Conservation (phyloP, 2,888 invertebrate species). For the Ashinkailepas kermadecensis region DNA sequence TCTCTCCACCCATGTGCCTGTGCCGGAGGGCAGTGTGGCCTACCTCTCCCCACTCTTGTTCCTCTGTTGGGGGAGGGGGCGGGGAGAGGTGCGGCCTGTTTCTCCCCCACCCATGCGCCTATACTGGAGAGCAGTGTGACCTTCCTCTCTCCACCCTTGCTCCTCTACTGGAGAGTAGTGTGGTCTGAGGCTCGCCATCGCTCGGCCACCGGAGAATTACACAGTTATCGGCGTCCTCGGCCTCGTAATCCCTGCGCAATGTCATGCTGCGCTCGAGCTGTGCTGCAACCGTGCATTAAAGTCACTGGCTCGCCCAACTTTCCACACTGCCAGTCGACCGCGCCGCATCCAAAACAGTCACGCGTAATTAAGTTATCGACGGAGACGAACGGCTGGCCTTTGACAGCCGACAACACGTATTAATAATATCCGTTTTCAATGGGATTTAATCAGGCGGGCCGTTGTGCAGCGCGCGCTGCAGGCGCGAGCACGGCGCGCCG, state of each 20-base stretch:
- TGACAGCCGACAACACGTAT: background rate
- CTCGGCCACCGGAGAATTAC: too few relatives aligned
- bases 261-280: background rate
- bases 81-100: too few relatives aligned
- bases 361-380: conserved; percentile 4
- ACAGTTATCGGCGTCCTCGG: background rate
- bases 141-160: too few relatives aligned
- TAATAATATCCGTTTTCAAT: conserved; percentile 21
- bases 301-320: background rate
- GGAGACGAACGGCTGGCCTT: background rate
- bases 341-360: conserved; percentile 4
- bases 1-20: too few relatives aligned
- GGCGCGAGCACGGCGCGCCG: background rate
- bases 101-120: too few relatives aligned
- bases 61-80: too few relatives aligned
- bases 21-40: too few relatives aligned
- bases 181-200: too few relatives aligned
- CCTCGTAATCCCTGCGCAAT: background rate
- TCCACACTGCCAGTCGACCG: background rate
- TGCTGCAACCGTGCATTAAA: conserved; percentile 13
- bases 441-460: conserved; percentile 2
- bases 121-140: too few relatives aligned
- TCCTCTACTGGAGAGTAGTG: too few relatives aligned
- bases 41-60: too few relatives aligned
- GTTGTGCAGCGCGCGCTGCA: background rate